Evolutionary conservation across 1,140 invertebrate genomes (phyloP).

Genomic region (Drosophila punjabiensis): DNA sequence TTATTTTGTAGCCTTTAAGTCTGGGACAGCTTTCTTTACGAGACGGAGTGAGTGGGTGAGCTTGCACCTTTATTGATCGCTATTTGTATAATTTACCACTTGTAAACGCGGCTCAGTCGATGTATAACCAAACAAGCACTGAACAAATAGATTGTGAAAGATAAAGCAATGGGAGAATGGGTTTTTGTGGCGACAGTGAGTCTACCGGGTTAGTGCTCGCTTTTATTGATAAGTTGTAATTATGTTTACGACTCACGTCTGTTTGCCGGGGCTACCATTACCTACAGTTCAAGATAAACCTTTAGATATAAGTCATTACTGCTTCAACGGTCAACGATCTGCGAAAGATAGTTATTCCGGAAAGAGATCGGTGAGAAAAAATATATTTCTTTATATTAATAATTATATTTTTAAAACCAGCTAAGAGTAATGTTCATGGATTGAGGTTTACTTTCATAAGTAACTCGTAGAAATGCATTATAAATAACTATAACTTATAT

Average conservation of each 20-base stretch:
- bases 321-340: slow-evolving; percentile 16
- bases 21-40: background rate
- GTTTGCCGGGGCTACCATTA: slow-evolving; percentile 70
- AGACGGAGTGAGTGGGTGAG: background rate
- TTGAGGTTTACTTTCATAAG: background rate
- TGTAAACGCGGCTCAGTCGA: slow-evolving; percentile 53
- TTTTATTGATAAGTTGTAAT: slow-evolving; percentile 79
- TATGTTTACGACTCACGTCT: slow-evolving; percentile 64
- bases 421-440: background rate
- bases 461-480: background rate
- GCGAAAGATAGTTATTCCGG: background rate
- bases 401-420: background rate
- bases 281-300: slow-evolving; percentile 48
- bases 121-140: slow-evolving; percentile 16
- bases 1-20: no score
- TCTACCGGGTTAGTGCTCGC: slow-evolving; percentile 56
- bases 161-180: slow-evolving; percentile 34
- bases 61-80: slow-evolving; percentile 45
- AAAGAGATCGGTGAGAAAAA: background rate
- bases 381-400: no score
- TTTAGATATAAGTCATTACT: slow-evolving; percentile 20
- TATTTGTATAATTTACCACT: slow-evolving; percentile 75
- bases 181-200: slow-evolving; percentile 61
- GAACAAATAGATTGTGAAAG: slow-evolving; percentile 37
- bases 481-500: background rate